Conservation (phyloP, 2,888 invertebrate species). For the Coenonympha arcania region DNA sequence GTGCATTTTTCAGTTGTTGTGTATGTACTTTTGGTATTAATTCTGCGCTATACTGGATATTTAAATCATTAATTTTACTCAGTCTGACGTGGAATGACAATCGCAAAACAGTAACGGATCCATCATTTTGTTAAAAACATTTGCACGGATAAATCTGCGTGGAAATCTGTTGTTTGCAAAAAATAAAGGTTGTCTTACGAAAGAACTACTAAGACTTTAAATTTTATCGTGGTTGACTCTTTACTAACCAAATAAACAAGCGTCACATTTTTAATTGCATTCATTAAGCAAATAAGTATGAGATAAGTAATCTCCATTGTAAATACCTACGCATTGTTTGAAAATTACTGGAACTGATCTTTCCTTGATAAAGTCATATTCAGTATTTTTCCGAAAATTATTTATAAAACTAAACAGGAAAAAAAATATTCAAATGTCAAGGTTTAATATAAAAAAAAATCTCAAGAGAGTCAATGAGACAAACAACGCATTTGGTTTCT, state of each 20-base stretch:
- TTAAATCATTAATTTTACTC: constrained; percentile 7
- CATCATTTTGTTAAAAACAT: background rate
- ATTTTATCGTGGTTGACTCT: constrained; percentile 8
- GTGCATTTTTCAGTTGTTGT: too few relatives aligned
- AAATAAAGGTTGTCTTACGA: background rate
- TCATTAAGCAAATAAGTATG: constrained; percentile 17
- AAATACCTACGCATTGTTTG: constrained; percentile 26
- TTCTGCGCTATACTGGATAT: background rate
- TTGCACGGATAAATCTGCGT: background rate
- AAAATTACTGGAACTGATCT: constrained; percentile 25
- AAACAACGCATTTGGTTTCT: too few relatives aligned
- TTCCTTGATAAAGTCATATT: constrained; percentile 33
- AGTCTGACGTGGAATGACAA: background rate
- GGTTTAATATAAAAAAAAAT: too few relatives aligned
- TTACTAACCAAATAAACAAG: constrained; percentile 5
- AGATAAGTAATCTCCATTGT: constrained; percentile 26
- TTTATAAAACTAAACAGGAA: background rate
- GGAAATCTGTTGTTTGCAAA: background rate
- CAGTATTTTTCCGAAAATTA: constrained; percentile 14
- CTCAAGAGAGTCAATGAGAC: too few relatives aligned
- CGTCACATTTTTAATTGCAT: constrained; percentile 13
- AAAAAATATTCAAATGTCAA: background rate
- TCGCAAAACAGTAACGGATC: background rate
- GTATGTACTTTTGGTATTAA: too few relatives aligned
- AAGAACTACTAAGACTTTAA: constrained; percentile 3